Evolutionary conservation across 1,140 invertebrate species (phyloP).

Genomic region (Drosophila bocqueti): DNA sequence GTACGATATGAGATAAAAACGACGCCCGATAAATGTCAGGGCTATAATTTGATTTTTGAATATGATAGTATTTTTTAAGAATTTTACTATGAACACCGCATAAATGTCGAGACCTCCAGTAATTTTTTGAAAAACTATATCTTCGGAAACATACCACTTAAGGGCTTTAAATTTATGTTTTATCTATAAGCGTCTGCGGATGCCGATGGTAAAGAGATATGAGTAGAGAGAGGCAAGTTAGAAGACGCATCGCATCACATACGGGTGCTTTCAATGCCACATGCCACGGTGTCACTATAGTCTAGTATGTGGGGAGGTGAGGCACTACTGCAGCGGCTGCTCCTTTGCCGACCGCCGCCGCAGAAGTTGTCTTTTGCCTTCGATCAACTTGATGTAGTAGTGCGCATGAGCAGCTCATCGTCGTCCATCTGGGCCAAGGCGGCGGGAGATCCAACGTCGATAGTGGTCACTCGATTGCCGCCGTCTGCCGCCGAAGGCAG

Average conservation of each 20-base stretch:
- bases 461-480: conserved; percentile 88
- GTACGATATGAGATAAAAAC: no score
- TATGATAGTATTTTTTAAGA: neutral
- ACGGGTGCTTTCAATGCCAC: conserved; percentile 70
- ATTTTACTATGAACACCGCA: neutral
- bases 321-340: conserved; percentile 27
- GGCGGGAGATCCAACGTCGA: conserved; percentile 87
- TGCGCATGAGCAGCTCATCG: conserved; percentile 73
- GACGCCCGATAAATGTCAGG: no score
- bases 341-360: conserved; percentile 6
- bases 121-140: neutral
- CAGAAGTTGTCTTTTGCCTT: conserved; percentile 34
- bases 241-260: conserved; percentile 57
- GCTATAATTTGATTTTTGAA: no score
- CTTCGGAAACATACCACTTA: neutral
- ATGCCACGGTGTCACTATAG: conserved; percentile 31
- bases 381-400: conserved; percentile 73
- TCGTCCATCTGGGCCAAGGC: conserved; percentile 74
- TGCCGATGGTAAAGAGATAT: neutral
- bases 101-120: neutral
- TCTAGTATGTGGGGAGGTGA: conserved; percentile 23
- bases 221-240: conserved; percentile 13
- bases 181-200: neutral
- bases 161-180: neutral
- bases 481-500: conserved; percentile 86